Conservation (phyloP, 1,140 invertebrate species). For the Panagrolaimus sp. region DNA sequence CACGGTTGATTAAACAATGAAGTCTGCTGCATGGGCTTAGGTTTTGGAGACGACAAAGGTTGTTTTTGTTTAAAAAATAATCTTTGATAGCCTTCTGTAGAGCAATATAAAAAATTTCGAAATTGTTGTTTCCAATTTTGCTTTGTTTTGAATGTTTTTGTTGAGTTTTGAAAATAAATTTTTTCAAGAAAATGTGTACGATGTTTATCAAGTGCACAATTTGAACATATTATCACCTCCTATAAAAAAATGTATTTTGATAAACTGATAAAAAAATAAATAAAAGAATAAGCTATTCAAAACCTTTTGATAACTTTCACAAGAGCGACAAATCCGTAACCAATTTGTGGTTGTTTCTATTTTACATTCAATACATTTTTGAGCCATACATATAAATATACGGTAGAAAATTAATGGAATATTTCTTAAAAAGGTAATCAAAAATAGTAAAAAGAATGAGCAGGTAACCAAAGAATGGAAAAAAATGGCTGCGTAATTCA, state of each 20-base stretch:
- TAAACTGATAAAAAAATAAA: neutral
- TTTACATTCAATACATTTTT: too few relatives aligned
- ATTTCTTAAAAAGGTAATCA: too few relatives aligned
- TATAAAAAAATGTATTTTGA: neutral
- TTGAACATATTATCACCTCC: constrained; percentile 7
- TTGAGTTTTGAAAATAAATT: neutral
- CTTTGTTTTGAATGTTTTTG: neutral
- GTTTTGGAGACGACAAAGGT: neutral
- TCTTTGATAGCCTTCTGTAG: neutral
- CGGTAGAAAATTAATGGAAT: too few relatives aligned
- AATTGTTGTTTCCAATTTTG: constrained; percentile 12
- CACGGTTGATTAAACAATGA: neutral
- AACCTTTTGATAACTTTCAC: constrained; percentile 4
- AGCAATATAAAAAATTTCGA: neutral
- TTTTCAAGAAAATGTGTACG: constrained; percentile 6
- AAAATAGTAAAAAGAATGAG: too few relatives aligned
- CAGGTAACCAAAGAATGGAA: too few relatives aligned
- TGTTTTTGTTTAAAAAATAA: neutral
- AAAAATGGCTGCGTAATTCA: too few relatives aligned
- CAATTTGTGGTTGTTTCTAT: neutral
- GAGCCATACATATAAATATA: too few relatives aligned
- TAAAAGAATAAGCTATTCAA: neutral
- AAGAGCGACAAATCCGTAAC: constrained; percentile 11
- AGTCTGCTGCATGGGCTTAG: neutral
- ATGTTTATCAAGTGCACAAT: constrained; percentile 1